phyloP scores from a whole-genome alignment of 2,113 vertebrate genomes.

The Anguilla japonica region DNA sequence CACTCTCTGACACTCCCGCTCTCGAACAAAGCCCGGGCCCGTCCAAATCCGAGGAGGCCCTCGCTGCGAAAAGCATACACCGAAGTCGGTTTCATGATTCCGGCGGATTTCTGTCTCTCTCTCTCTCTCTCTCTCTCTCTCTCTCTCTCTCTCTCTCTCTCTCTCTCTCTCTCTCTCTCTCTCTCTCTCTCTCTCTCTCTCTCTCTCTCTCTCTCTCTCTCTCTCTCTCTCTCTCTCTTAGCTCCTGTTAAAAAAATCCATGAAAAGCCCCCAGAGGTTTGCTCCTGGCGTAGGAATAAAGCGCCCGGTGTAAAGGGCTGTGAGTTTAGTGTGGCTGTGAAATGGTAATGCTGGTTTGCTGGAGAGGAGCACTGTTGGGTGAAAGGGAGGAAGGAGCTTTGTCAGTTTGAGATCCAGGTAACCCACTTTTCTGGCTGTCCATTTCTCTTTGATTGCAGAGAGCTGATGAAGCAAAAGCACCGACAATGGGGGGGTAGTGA shows the following conservation, averaged over 20 bases:
- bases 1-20: conserved; percentile 55
- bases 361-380: conserved; percentile 18
- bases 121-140: too few species aligned
- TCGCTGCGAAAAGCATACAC: conserved; percentile 48
- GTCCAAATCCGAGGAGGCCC: conserved; percentile 55
- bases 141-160: conserved; percentile 41
- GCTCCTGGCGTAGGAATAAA: conserved; percentile 41
- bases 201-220: conserved; percentile 1
- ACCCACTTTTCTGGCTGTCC: conserved; percentile 33
- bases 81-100: conserved; percentile 46
- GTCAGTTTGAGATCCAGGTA: conserved; percentile 45
- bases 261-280: conserved; percentile 46
- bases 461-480: conserved; percentile 14
- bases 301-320: conserved; percentile 52
- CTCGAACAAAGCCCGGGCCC: conserved; percentile 57
- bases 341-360: conserved; percentile 53
- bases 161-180: conserved; percentile 31
- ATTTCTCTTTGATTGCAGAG: conserved; percentile 30
- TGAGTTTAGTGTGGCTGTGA: conserved; percentile 40
- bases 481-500: background rate
- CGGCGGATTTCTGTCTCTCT: conserved; percentile 34
- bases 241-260: conserved; percentile 44
- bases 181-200: too few species aligned
- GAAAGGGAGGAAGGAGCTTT: conserved; percentile 23
- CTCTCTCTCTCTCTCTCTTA: conserved; percentile 41